phyloP scores from a whole-genome alignment of 2,113 vertebrate species.

The Lathamus discolor region DNA sequence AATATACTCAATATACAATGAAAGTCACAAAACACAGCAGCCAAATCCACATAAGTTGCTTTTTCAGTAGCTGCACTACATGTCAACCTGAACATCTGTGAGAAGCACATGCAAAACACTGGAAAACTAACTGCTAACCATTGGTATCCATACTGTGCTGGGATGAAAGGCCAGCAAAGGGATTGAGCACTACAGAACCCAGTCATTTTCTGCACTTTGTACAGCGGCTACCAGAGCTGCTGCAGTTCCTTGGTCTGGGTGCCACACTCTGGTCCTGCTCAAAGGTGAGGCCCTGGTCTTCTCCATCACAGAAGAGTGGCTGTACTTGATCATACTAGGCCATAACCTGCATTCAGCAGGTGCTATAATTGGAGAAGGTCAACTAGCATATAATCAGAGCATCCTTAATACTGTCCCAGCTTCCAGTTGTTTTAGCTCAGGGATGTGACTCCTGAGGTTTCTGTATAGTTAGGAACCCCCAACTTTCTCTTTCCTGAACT shows the following conservation, averaged over 20 bases:
- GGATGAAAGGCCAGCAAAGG: background rate
- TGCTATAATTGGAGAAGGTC: background rate
- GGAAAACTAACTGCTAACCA: background rate
- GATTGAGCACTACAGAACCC: background rate
- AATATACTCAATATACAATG: background rate
- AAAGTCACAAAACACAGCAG: background rate
- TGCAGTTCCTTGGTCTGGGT: background rate
- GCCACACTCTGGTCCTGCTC: background rate
- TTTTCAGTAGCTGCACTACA: background rate
- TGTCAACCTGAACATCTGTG: background rate
- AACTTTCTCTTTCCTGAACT: background rate
- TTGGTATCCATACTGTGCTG: background rate
- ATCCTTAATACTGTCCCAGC: background rate
- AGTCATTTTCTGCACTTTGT: background rate
- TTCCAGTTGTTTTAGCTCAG: background rate
- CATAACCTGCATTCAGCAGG: background rate
- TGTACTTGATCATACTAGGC: background rate
- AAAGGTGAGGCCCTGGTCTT: background rate
- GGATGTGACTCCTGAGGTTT: background rate
- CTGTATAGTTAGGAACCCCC: background rate
- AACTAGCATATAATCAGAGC: background rate
- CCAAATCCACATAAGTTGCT: background rate
- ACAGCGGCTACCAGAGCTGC: background rate
- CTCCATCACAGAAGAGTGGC: background rate
- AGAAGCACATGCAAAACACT: background rate